These are phyloP conservation scores for Salvelinus alpinus DNA, from an alignment of 2,113 vertebrate genomes.

Conservation along the genomic window DNA sequence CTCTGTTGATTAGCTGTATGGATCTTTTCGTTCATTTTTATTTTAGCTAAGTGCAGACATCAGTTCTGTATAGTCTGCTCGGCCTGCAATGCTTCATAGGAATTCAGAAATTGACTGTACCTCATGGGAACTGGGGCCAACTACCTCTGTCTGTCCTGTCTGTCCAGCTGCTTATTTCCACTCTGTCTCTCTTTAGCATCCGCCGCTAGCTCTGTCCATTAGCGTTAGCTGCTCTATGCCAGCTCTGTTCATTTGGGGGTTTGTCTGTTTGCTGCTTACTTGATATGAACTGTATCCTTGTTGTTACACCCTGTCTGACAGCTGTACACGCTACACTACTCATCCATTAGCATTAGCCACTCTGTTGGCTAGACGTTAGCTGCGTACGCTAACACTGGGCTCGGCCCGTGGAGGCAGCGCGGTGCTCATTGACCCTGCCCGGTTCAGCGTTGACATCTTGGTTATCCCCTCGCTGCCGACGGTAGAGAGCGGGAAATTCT, in stretches of 20 bases:
- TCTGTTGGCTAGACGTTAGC: not conserved
- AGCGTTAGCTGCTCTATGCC: not conserved
- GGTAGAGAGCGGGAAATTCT: constrained; percentile 75
- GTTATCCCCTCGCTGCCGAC: constrained; percentile 73
- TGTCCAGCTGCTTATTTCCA: not conserved
- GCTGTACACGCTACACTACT: no score
- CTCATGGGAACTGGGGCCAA: not conserved
- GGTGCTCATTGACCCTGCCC: constrained; percentile 47
- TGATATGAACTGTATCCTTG: no score
- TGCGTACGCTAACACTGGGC: constrained; percentile 15
- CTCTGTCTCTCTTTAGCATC: not conserved
- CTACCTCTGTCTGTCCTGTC: not conserved
- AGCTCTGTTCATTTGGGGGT: no score
- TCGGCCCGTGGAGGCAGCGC: constrained; percentile 44
- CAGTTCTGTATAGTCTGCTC: not conserved
- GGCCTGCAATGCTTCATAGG: not conserved
- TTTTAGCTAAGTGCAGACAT: constrained; percentile 14
- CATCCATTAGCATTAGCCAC: not conserved
- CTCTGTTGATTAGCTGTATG: constrained; percentile 10
- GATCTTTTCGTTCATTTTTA: constrained; percentile 22
- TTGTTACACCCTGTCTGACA: no score
- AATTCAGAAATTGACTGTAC: not conserved
- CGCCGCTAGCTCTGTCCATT: not conserved
- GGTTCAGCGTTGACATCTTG: constrained; percentile 66
- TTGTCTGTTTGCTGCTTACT: no score